Percentiles rank a stretch among this genome's conserved stretches.
Evolutionary conservation across 2,113 vertebrate species (phyloP).

Genomic region (Pyxicephalus adspersus): DNA sequence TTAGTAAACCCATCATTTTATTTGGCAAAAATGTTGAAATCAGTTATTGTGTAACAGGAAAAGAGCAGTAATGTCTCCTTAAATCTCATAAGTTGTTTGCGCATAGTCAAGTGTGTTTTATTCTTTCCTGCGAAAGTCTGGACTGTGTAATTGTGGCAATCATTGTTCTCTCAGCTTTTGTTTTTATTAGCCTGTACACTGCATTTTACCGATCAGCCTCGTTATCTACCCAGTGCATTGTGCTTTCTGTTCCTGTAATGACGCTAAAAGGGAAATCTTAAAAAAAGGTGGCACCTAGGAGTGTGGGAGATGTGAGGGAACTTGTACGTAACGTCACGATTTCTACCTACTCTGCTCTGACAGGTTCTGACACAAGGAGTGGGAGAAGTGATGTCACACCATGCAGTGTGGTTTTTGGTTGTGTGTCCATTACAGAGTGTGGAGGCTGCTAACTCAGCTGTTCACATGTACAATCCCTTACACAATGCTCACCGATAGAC

Average conservation of each 20-base stretch:
- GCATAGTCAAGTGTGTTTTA: too few species aligned
- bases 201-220: background rate
- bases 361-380: background rate
- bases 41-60: too few species aligned
- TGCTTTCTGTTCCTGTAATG: background rate
- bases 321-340: background rate
- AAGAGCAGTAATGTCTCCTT: too few species aligned
- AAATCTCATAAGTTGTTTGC: background rate
- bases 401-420: background rate
- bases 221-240: background rate
- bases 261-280: background rate
- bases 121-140: too few species aligned
- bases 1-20: too few species aligned
- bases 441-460: background rate
- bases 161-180: background rate
- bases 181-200: background rate
- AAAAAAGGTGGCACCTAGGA: background rate
- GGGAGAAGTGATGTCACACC: constrained; percentile 4
- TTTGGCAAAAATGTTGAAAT: too few species aligned
- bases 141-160: background rate
- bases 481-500: too few species aligned
- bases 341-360: background rate
- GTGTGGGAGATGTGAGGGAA: background rate
- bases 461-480: background rate
- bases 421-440: background rate